A percentile compares a stretch with the other conserved stretches of the same genome.
These are phyloP conservation scores for Ceyx cyanopectus DNA, from an alignment of 2,113 vertebrate species.

Conservation along the genomic window DNA sequence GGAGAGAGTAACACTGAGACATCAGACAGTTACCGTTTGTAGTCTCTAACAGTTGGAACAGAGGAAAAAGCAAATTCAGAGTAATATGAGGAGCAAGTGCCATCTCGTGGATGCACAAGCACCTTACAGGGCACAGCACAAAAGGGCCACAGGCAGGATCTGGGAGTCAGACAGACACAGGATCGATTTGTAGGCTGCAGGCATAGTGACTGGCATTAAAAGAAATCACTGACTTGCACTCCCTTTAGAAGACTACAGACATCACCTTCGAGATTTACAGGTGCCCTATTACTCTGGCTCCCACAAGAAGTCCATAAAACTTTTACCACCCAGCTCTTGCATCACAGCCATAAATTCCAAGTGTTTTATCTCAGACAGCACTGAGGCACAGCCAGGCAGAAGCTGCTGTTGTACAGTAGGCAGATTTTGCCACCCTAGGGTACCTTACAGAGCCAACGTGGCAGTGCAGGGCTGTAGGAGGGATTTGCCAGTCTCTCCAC, in stretches of 20 bases:
- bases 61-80: neutral
- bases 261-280: neutral
- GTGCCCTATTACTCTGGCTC: neutral
- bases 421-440: accelerated
- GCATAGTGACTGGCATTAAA: neutral
- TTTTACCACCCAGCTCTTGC: neutral
- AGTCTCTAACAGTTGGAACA: neutral
- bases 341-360: neutral
- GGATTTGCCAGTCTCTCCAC: neutral
- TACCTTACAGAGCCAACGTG: accelerated
- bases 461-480: accelerated
- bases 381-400: neutral
- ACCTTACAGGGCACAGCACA: accelerated
- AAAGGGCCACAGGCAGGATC: accelerated
- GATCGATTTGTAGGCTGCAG: neutral
- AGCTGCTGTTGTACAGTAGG: neutral
- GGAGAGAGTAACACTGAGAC: neutral
- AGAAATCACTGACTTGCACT: neutral
- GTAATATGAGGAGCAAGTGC: neutral
- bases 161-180: neutral
- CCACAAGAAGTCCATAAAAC: constrained; percentile 17
- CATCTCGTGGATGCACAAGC: constrained; percentile 19
- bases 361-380: neutral
- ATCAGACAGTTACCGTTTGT: neutral
- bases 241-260: neutral